Evolutionary conservation across 2,888 invertebrate species (phyloP).

Genomic region (Beris morrisii): DNA sequence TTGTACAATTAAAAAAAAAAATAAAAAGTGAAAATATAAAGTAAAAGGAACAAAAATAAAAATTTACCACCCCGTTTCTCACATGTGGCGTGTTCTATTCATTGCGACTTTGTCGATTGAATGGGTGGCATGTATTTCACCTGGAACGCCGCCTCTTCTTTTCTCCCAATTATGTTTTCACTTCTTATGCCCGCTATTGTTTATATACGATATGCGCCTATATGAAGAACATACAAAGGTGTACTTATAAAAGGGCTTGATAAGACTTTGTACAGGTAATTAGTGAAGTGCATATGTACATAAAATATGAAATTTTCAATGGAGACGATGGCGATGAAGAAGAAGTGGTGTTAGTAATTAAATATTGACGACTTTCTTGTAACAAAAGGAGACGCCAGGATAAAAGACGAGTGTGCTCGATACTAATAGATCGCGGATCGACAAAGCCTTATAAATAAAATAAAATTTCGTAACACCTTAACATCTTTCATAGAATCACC

Average conservation of each 20-base stretch:
- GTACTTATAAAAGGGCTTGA: conserved; percentile 10
- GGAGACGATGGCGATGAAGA: background rate
- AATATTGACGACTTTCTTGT: conserved; percentile 19
- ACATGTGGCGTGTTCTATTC: no score
- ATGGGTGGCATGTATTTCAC: background rate
- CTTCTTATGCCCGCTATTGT: conserved; percentile 24
- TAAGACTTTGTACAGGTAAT: conserved; percentile 30
- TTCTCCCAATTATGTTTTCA: conserved; percentile 30
- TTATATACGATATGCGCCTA: conserved; percentile 16
- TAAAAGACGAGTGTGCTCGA: no score
- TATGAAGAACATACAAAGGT: conserved; percentile 3
- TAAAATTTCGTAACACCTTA: no score
- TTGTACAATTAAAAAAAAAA: no score
- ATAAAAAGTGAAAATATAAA: no score
- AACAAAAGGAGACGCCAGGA: no score
- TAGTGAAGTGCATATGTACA: conserved; percentile 31
- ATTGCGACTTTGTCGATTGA: background rate
- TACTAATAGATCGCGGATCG: no score
- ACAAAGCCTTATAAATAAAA: no score
- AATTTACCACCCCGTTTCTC: no score
- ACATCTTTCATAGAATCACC: no score
- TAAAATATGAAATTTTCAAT: conserved; percentile 21
- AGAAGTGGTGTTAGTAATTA: conserved; percentile 18
- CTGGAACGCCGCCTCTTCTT: conserved; percentile 11
- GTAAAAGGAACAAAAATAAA: no score